Evolutionary conservation across 1,140 invertebrate genomes (phyloP).

Genomic region (Anthonomus grandis): DNA sequence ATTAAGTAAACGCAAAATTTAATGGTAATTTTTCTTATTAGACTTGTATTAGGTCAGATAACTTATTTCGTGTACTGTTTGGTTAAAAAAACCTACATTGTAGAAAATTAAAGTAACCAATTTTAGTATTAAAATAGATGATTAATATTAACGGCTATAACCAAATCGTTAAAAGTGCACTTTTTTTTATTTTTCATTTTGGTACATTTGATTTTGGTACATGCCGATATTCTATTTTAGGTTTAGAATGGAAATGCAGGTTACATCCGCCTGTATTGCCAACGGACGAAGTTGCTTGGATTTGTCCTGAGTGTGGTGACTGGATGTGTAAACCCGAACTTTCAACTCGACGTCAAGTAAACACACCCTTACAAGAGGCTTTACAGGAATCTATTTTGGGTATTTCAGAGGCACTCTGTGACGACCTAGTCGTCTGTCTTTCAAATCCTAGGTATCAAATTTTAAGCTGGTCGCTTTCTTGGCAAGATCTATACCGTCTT

Average conservation of each 20-base stretch:
- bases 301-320: conserved; percentile 41
- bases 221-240: too few species aligned
- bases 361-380: conserved; percentile 42
- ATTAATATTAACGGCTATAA: too few species aligned
- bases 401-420: conserved; percentile 56
- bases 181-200: too few species aligned
- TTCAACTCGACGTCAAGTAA: conserved; percentile 38
- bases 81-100: too few species aligned
- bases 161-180: too few species aligned
- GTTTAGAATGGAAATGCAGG: conserved; percentile 45
- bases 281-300: conserved; percentile 39
- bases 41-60: too few species aligned
- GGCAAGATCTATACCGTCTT: conserved; percentile 55
- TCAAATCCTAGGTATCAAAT: conserved; percentile 60
- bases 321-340: conserved; percentile 40
- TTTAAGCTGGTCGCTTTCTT: conserved; percentile 60
- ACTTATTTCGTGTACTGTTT: too few species aligned
- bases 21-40: too few species aligned
- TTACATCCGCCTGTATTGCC: conserved; percentile 37
- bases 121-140: too few species aligned
- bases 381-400: conserved; percentile 52
- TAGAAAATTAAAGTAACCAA: too few species aligned
- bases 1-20: too few species aligned
- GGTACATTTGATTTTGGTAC: too few species aligned
- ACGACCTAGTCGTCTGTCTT: conserved; percentile 60